phyloP scores from a whole-genome alignment of 2,888 invertebrate species.

The Pandemis corylana region DNA sequence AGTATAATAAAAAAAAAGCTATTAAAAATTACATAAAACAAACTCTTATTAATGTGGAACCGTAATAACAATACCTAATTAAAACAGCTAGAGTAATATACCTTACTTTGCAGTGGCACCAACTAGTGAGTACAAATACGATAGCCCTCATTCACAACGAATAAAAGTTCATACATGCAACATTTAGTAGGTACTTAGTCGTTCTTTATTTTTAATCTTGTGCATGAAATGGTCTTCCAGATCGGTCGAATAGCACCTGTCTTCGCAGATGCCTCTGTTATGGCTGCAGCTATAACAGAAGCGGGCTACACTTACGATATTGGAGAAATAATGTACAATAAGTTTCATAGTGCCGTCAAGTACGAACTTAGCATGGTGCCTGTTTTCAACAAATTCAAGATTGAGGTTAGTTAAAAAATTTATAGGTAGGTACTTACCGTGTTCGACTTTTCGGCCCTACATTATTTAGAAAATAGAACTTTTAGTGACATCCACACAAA shows the following conservation, averaged over 20 bases:
- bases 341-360: constrained; percentile 88
- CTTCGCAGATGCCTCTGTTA: constrained; percentile 87
- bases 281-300: constrained; percentile 87
- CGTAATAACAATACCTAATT: too few species aligned
- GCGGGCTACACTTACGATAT: constrained; percentile 83
- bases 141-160: too few species aligned
- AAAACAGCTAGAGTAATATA: too few species aligned
- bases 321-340: constrained; percentile 89
- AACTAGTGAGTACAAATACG: too few species aligned
- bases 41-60: too few species aligned
- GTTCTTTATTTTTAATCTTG: neutral
- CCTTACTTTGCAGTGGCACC: too few species aligned
- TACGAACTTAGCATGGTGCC: constrained; percentile 87
- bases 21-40: too few species aligned
- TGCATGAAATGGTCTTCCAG: constrained; percentile 54
- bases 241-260: constrained; percentile 89
- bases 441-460: too few species aligned
- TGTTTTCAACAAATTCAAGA: constrained; percentile 83
- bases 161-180: too few species aligned
- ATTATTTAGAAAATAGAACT: too few species aligned
- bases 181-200: neutral
- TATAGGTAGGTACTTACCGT: neutral
- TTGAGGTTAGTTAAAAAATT: constrained; percentile 65
- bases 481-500: too few species aligned
- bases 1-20: too few species aligned